phyloP scores from a whole-genome alignment of 1,140 invertebrate species.

The Drosophila kikkawai region DNA sequence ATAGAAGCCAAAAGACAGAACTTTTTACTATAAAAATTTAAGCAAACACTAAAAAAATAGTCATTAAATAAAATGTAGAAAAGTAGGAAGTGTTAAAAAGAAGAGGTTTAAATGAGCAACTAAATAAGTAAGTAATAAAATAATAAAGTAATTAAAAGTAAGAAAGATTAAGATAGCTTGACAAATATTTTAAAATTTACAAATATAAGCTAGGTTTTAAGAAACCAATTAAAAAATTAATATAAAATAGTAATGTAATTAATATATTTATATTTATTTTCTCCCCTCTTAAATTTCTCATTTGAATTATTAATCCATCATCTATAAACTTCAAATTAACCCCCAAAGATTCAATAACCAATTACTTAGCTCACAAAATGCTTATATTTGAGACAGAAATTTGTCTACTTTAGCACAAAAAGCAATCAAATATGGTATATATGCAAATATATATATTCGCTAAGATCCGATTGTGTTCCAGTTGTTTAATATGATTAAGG shows the following conservation, averaged over 20 bases:
- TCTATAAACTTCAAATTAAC: too few species aligned
- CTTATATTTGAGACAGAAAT: neutral
- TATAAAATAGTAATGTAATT: too few species aligned
- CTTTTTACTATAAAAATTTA: too few species aligned
- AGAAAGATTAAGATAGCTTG: too few species aligned
- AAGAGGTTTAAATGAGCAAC: too few species aligned
- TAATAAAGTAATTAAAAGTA: too few species aligned
- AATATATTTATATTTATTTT: too few species aligned
- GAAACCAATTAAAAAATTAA: too few species aligned
- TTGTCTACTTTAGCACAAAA: neutral
- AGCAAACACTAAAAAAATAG: neutral
- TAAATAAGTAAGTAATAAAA: too few species aligned
- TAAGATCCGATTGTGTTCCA: conserved; percentile 9
- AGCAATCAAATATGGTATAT: neutral
- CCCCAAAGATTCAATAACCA: neutral
- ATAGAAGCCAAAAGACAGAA: neutral
- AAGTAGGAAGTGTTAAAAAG: too few species aligned
- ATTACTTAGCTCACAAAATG: conserved; percentile 10
- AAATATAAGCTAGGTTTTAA: too few species aligned
- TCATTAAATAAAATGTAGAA: neutral
- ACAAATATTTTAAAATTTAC: too few species aligned
- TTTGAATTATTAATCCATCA: neutral
- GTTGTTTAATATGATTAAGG: conserved; percentile 42
- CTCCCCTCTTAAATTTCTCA: neutral
- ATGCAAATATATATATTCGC: neutral